Evolutionary conservation across 2,113 vertebrate species (phyloP).

Genomic region (Clarias batrachus): DNA sequence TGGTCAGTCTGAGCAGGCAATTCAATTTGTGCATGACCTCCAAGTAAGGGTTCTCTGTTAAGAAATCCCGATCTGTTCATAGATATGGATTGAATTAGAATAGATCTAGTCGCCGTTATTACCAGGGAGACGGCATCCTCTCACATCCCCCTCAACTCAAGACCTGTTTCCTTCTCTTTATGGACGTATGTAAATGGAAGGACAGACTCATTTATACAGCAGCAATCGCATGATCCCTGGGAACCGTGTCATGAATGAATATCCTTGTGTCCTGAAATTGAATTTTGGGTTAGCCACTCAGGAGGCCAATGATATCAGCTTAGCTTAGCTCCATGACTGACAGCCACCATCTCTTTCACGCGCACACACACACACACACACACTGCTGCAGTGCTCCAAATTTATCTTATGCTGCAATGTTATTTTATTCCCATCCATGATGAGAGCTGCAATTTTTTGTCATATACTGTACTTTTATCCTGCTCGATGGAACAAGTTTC

Average conservation of each 20-base stretch:
- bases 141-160: neutral
- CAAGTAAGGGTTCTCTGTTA: neutral
- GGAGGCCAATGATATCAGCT: neutral
- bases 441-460: neutral
- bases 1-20: neutral
- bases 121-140: neutral
- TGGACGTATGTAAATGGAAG: neutral
- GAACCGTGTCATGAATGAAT: neutral
- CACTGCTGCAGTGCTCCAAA: neutral
- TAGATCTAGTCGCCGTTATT: neutral
- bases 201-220: neutral
- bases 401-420: neutral
- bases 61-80: slow-evolving; percentile 8
- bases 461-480: neutral
- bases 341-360: neutral
- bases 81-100: slow-evolving; percentile 3
- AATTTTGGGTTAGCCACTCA: neutral
- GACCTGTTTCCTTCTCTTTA: neutral
- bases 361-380: neutral
- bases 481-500: neutral
- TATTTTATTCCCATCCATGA: neutral
- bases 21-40: neutral
- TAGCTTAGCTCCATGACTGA: neutral
- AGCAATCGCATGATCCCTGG: neutral
- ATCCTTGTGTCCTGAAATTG: neutral